Evolutionary conservation across 2,113 vertebrate species (phyloP), one percentile per base, ranked within the genome.

Genomic region (Morphnarchus princeps): DNA sequence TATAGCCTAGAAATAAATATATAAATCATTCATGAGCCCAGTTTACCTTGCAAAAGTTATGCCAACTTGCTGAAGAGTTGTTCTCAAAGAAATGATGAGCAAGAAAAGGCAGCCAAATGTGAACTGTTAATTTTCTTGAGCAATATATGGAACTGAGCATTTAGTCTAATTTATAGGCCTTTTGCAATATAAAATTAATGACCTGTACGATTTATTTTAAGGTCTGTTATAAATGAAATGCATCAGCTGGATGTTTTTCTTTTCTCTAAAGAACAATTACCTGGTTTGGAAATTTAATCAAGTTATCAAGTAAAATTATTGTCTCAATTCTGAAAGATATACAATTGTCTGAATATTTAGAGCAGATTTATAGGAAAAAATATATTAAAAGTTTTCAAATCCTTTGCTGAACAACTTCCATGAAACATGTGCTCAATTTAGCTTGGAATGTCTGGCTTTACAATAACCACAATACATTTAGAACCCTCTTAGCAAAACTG

Each of bases 41-140:
- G 25, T 89, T 94, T 95, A 85, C 52, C 50, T 79, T 94, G 92
- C 85, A 67, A 87, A 76, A 89, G 40, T 40, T 45, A 34, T 36
- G 14, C 49, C 38, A 74, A 74, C 22, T 71, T 57, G 24, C 85
- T 32, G n/a, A 89, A 87, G 81, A 90, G 62, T 52, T 95, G 47
- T 80, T 95, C 36, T 67, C 45, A 70, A 63, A 86, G 73, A 93
- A 90, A 77, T 74, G 19, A 62, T 80, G 62, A 40, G 58, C 57
- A 77, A 80, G 66, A 82, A 87, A 90, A 91, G 57, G 55, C 58
- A 95, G 57, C 66, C 84, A 87, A 84, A 84, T 87, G 36, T 32
- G 55, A 87, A 70, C 45, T 87, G 82, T 69, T 95, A 91, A 95
- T 96, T 95, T 97, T 91, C 67, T 93, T 89, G 63, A 89, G 76